Evolutionary conservation across 1,140 invertebrate genomes (phyloP), one percentile per base, ranked within the genome.

Genomic region (Drosophila lacertosa): DNA sequence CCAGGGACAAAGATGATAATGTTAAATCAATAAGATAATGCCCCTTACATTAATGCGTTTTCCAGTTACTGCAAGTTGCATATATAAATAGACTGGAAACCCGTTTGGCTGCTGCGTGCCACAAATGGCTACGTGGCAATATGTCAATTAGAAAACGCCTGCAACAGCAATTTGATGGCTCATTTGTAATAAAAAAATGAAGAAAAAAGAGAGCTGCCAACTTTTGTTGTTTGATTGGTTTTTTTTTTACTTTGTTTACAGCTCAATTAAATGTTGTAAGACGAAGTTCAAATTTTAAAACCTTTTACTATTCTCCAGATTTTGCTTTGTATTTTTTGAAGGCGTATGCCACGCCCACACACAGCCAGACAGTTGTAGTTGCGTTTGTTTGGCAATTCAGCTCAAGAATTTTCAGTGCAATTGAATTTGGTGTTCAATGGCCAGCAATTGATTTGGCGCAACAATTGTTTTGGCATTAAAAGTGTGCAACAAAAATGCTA

Each of bases 401-500:
- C 20, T 48, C 13, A 55, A 67, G 48, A 54, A 40, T 45, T 63
- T 63, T 32, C 18, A 29, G 15, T 74, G 71, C 70, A 79, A 79
- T 80, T 81, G 63, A 80, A 80, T 76, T 70, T 60, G 57, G 16
- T 54, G 37, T 42, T 57, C 37, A 59, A 55, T 32, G 26, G 22
- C 35, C 59, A 47, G 66, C 35, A 58, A 79, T 79, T 74, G 77
- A 77, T 82, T 74, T 82, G 48, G 68, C 39, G 63, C 78, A 82
- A 82, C 79, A 82, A 82, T 82, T 82, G 78, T 82, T 77, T 82
- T 77, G 78, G 79, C 78, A 82, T 82, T 82, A 81, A 74, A 77
- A 70, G 39, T 51, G 37, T 66, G 54, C 68, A 66, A 47, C 54
- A 72, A 54, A 72, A 67, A 33, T 70, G 42, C 32, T 4, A 62